phyloP scores from a whole-genome alignment of 2,888 invertebrate genomes.

The Branchipolynoe longqiensis region DNA sequence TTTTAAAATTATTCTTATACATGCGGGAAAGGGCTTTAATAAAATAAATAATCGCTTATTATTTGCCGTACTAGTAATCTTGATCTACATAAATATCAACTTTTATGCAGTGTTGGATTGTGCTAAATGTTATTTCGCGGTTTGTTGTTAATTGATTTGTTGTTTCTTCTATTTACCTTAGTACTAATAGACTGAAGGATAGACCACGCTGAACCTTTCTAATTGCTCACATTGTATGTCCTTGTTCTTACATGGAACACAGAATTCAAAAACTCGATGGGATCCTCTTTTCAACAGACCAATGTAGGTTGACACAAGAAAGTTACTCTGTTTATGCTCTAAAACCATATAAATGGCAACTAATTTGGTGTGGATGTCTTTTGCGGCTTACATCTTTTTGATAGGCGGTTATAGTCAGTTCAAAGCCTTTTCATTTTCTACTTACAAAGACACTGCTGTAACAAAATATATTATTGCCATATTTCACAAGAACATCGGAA shows the following conservation, averaged over 20 bases:
- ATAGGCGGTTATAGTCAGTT: conserved; percentile 28
- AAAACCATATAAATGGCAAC: neutral
- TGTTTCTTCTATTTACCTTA: conserved; percentile 19
- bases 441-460: neutral
- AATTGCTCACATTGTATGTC: conserved; percentile 8
- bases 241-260: conserved; percentile 8
- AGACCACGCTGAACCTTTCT: conserved; percentile 4
- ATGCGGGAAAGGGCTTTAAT: too few relatives aligned
- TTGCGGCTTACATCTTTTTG: too few relatives aligned
- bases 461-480: neutral
- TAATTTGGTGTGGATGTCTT: conserved; percentile 40
- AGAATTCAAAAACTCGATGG: conserved; percentile 49
- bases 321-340: conserved; percentile 25
- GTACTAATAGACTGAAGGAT: conserved; percentile 29
- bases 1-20: too few relatives aligned
- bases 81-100: too few relatives aligned
- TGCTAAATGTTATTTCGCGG: too few relatives aligned
- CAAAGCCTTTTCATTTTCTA: neutral
- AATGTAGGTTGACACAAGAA: conserved; percentile 37
- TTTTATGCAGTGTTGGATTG: too few relatives aligned
- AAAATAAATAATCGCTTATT: neutral
- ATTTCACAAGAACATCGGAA: neutral
- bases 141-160: too few relatives aligned
- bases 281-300: conserved; percentile 48
- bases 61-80: neutral